Percentiles rank a stretch among this genome's conserved stretches.
phyloP scores from a whole-genome alignment of 2,113 vertebrate genomes.

The Rissa tridactyla region DNA sequence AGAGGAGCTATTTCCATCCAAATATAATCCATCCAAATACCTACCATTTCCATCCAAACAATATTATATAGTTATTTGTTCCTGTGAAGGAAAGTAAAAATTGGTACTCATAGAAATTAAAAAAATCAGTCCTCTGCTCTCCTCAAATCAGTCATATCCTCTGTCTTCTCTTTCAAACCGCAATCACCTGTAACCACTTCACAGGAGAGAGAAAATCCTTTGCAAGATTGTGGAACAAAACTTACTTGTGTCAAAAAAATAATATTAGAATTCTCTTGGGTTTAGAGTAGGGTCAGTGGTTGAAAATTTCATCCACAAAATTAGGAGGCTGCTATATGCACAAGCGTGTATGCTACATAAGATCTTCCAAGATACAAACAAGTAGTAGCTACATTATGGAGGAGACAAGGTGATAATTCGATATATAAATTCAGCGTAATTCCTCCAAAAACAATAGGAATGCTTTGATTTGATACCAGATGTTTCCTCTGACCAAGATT shows the following conservation, averaged over 20 bases:
- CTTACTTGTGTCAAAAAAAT: background rate
- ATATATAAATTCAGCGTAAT: background rate
- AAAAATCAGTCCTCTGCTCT: background rate
- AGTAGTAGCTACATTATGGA: background rate
- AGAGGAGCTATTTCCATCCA: too few relatives aligned
- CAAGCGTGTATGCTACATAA: background rate
- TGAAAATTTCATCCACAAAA: background rate
- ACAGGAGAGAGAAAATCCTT: background rate
- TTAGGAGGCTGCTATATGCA: background rate
- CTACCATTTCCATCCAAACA: background rate
- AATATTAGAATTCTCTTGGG: background rate
- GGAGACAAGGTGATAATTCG: background rate
- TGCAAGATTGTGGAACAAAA: background rate
- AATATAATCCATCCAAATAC: too few relatives aligned
- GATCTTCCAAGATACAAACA: background rate
- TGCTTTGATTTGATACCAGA: background rate
- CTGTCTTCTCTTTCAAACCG: background rate
- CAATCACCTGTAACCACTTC: background rate
- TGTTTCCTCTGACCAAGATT: background rate
- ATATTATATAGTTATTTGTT: background rate
- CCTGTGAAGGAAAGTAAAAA: background rate
- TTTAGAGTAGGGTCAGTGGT: background rate
- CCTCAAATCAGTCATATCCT: background rate
- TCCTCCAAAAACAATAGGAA: background rate
- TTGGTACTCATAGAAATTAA: accelerated